A percentile compares a stretch with the other conserved stretches of the same genome.
These are phyloP conservation scores for Stenopsyche tienmushanensis DNA, from an alignment of 1,140 invertebrate genomes.

Conservation along the genomic window DNA sequence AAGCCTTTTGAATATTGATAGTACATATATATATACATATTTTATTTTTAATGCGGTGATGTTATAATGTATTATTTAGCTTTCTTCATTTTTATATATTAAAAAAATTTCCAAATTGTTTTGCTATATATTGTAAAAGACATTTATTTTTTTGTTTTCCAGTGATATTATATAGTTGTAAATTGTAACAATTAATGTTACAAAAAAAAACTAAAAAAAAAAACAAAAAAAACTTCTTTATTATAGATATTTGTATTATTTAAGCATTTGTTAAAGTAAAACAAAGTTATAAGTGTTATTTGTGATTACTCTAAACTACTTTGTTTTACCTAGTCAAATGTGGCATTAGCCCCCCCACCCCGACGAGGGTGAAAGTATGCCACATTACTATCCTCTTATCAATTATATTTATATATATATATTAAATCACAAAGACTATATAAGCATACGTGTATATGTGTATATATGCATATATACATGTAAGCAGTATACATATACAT, in stretches of 20 bases:
- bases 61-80: conserved; percentile 40
- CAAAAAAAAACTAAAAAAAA: too few relatives aligned
- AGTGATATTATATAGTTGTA: conserved; percentile 42
- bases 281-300: conserved; percentile 36
- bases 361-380: background rate
- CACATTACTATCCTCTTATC: conserved; percentile 23
- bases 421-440: too few relatives aligned
- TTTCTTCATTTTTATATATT: conserved; percentile 38
- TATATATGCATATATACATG: background rate
- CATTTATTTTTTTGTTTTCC: conserved; percentile 43
- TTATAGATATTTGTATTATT: conserved; percentile 38
- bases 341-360: conserved; percentile 10
- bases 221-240: conserved; percentile 36
- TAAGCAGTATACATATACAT: conserved; percentile 1
- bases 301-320: conserved; percentile 39
- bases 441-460: background rate
- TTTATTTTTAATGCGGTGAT: conserved; percentile 40
- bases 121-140: conserved; percentile 43
- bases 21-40: conserved; percentile 40
- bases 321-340: conserved; percentile 41
- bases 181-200: conserved; percentile 31
- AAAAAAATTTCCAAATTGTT: conserved; percentile 39
- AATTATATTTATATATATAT: conserved; percentile 34
- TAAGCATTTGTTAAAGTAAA: conserved; percentile 40
- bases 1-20: conserved; percentile 44